Evolutionary conservation across 2,888 invertebrate species (phyloP).

Genomic region (Diarsia mendica): DNA sequence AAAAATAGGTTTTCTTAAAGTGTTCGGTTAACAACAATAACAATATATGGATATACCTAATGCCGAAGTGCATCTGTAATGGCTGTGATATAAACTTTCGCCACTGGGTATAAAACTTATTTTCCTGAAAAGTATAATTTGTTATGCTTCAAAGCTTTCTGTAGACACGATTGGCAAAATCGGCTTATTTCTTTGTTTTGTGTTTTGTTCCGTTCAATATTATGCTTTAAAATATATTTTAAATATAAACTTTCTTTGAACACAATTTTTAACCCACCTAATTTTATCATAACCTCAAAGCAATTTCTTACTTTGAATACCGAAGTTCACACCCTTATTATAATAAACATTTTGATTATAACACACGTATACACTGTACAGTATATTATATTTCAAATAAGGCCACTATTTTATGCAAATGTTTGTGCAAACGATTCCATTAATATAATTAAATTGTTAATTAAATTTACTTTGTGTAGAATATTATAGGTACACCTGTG

Average conservation of each 20-base stretch:
- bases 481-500: conserved; percentile 37
- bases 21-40: conserved; percentile 74
- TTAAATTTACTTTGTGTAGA: conserved; percentile 51
- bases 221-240: conserved; percentile 25
- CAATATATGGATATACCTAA: conserved; percentile 83
- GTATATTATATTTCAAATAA: conserved; percentile 31
- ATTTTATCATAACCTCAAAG: conserved; percentile 34
- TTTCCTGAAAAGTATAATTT: conserved; percentile 59
- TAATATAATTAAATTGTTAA: conserved; percentile 54
- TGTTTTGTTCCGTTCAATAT: conserved; percentile 24
- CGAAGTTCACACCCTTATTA: conserved; percentile 47
- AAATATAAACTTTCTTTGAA: conserved; percentile 18
- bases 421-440: conserved; percentile 45
- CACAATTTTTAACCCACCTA: conserved; percentile 53
- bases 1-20: conserved; percentile 63
- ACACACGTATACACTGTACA: conserved; percentile 38
- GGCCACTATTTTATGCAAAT: conserved; percentile 46
- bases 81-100: conserved; percentile 86
- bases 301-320: conserved; percentile 30
- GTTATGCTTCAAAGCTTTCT: conserved; percentile 72
- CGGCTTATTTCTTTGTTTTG: conserved; percentile 64
- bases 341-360: conserved; percentile 15
- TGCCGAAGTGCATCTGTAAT: conserved; percentile 85
- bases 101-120: conserved; percentile 82
- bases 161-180: conserved; percentile 72